Evolutionary conservation across 2,113 vertebrate species (phyloP).

Genomic region (Corythornis cristatus): DNA sequence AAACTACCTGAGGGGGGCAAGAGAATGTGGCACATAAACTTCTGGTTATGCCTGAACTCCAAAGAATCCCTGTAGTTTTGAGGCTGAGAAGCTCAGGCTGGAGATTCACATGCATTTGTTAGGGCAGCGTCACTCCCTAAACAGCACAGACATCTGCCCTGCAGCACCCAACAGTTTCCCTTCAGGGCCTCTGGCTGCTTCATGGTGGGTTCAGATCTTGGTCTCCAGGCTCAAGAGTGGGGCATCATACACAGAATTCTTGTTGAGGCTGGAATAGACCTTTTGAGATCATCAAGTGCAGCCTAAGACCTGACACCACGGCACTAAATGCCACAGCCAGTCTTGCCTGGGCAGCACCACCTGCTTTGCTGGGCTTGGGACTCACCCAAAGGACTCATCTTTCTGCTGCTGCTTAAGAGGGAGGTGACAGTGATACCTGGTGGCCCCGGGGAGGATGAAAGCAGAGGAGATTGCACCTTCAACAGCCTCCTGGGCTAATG

Average conservation of each 20-base stretch:
- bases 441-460: neutral
- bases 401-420: neutral
- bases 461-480: neutral
- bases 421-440: neutral
- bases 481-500: rapidly evolving
- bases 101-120: neutral
- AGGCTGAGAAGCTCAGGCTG: neutral
- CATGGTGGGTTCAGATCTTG: rapidly evolving
- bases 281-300: too few species aligned
- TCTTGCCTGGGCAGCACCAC: neutral
- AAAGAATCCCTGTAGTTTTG: neutral
- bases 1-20: conserved; percentile 86
- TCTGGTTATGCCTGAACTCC: too few species aligned
- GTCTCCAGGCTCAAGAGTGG: neutral
- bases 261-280: too few species aligned
- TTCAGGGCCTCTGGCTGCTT: neutral
- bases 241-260: neutral
- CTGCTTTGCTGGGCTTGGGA: neutral
- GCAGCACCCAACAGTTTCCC: neutral
- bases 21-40: neutral
- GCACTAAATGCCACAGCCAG: too few species aligned
- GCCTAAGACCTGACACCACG: too few species aligned
- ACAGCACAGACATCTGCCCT: neutral
- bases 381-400: neutral
- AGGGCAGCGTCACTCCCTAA: neutral